Evolutionary conservation across 2,888 invertebrate genomes (phyloP).

Genomic region (Drosophila bunnanda): DNA sequence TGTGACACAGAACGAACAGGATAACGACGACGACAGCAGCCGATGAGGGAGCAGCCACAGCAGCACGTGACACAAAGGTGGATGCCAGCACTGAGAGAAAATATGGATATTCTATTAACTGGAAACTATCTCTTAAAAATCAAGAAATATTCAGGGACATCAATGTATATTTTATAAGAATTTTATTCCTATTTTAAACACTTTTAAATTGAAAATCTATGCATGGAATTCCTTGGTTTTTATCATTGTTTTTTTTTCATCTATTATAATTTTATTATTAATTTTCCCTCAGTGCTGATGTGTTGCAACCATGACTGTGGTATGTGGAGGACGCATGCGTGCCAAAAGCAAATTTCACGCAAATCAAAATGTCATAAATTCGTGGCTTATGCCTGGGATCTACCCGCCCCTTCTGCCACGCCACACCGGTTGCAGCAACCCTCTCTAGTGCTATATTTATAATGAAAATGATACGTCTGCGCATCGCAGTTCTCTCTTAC

Average conservation of each 20-base stretch:
- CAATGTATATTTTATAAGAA: not conserved
- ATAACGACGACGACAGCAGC: conserved; percentile 78
- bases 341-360: conserved; percentile 83
- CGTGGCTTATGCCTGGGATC: conserved; percentile 69
- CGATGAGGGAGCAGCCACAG: conserved; percentile 34
- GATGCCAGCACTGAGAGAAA: conserved; percentile 27
- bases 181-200: not conserved
- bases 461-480: conserved; percentile 76
- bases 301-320: conserved; percentile 32
- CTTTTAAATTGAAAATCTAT: no score
- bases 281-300: conserved; percentile 16
- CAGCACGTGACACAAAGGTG: conserved; percentile 75
- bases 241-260: not conserved
- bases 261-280: not conserved
- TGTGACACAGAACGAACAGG: conserved; percentile 79
- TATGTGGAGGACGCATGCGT: conserved; percentile 76
- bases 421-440: conserved; percentile 27
- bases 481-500: conserved; percentile 25
- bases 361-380: conserved; percentile 84
- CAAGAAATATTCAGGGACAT: not conserved
- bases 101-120: not conserved
- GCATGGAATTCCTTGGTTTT: fast-evolving
- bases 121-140: not conserved
- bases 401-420: conserved; percentile 2
- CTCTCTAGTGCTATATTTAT: conserved; percentile 67